Evolutionary conservation across 1,140 invertebrate species (phyloP).

Genomic region (Cherax destructor): DNA sequence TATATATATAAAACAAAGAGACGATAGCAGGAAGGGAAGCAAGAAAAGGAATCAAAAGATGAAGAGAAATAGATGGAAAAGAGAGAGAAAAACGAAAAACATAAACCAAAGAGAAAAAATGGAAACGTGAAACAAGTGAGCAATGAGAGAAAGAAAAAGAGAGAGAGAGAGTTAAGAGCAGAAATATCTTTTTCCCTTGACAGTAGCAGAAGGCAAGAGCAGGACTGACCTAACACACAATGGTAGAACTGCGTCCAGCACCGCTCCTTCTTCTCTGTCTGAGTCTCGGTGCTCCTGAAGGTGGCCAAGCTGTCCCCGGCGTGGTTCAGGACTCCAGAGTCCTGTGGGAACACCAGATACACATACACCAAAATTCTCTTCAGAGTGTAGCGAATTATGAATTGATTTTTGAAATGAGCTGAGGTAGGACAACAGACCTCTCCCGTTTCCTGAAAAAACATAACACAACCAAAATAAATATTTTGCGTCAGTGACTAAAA

Average conservation of each 20-base stretch:
- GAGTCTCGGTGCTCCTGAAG: conserved; percentile 77
- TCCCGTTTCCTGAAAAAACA: too few species aligned
- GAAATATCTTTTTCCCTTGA: not conserved
- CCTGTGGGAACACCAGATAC: conserved; percentile 1
- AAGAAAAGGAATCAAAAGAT: not conserved
- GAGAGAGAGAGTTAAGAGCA: conserved; percentile 5
- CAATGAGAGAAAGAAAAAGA: too few species aligned
- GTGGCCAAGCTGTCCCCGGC: conserved; percentile 63
- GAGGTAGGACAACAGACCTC: too few species aligned
- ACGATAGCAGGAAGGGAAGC: not conserved
- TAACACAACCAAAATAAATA: too few species aligned
- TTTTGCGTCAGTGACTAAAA: too few species aligned
- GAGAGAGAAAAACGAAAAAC: too few species aligned
- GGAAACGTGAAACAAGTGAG: too few species aligned
- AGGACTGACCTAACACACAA: conserved; percentile 82
- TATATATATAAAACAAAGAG: not conserved
- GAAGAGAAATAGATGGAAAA: not conserved
- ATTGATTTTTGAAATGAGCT: too few species aligned
- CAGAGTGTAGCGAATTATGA: too few species aligned
- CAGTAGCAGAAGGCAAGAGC: too few species aligned
- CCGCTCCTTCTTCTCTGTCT: conserved; percentile 84
- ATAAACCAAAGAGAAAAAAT: too few species aligned
- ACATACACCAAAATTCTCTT: too few species aligned
- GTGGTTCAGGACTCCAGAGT: conserved; percentile 57
- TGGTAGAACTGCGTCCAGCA: conserved; percentile 87